These are phyloP conservation scores for Chrysopilus asiliformis DNA, from an alignment of 2,888 invertebrate genomes.

Conservation along the genomic window DNA sequence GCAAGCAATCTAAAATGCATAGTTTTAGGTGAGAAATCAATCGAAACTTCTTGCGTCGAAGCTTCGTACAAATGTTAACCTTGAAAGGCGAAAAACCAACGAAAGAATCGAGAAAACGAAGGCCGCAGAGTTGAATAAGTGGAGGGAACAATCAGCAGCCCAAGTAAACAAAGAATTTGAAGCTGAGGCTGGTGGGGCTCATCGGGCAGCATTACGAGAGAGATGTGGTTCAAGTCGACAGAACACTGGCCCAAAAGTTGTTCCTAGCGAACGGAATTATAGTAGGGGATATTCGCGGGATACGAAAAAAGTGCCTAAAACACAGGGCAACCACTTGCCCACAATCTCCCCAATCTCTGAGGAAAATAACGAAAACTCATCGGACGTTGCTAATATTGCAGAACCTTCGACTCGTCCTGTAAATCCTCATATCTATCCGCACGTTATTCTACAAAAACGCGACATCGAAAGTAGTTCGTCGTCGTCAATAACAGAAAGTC, in stretches of 20 bases:
- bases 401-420: neutral
- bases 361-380: slow-evolving; percentile 7
- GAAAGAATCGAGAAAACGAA: slow-evolving; percentile 38
- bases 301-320: neutral
- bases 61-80: slow-evolving; percentile 40
- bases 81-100: slow-evolving; percentile 39
- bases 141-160: slow-evolving; percentile 13
- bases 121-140: slow-evolving; percentile 38
- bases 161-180: slow-evolving; percentile 6
- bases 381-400: slow-evolving; percentile 2
- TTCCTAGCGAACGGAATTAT: neutral
- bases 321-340: neutral
- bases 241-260: neutral
- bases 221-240: neutral
- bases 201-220: slow-evolving; percentile 10
- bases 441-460: neutral
- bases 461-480: neutral
- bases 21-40: slow-evolving; percentile 44
- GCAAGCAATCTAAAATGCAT: neutral
- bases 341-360: too few relatives aligned
- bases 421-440: neutral
- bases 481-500: neutral
- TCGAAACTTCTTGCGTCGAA: slow-evolving; percentile 45
- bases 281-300: too few relatives aligned
- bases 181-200: slow-evolving; percentile 7